Conservation (phyloP, 2,888 invertebrate species). For the Nephrocerus scutellatus region DNA sequence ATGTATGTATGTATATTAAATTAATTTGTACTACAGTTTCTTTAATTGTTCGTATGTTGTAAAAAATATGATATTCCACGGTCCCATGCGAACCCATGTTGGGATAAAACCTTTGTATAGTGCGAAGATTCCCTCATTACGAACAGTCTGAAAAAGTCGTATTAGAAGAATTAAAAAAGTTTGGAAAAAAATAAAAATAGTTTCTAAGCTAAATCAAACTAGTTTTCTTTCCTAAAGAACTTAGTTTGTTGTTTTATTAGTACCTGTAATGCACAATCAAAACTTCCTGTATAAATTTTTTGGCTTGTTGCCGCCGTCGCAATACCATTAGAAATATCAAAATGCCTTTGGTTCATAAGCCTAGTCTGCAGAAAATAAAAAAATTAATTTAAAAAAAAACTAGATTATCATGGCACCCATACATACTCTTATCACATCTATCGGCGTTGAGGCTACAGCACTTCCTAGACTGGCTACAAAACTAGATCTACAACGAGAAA, state of each 20-base stretch:
- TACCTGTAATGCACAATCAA: slow-evolving; percentile 75
- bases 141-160: slow-evolving; percentile 62
- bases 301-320: slow-evolving; percentile 40
- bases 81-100: slow-evolving; percentile 92
- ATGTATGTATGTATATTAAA: too few species aligned
- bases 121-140: slow-evolving; percentile 77
- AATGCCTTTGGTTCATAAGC: slow-evolving; percentile 83
- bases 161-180: background rate
- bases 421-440: slow-evolving; percentile 84
- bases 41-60: slow-evolving; percentile 89
- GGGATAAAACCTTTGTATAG: slow-evolving; percentile 94
- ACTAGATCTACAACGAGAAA: slow-evolving; percentile 62
- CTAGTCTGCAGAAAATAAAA: slow-evolving; percentile 63
- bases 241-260: too few species aligned
- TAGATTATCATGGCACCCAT: too few species aligned
- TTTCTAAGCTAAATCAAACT: too few species aligned
- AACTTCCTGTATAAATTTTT: slow-evolving; percentile 70
- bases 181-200: slow-evolving; percentile 2
- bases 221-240: too few species aligned
- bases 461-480: slow-evolving; percentile 87
- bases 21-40: too few species aligned
- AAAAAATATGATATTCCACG: slow-evolving; percentile 96
- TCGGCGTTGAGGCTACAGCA: slow-evolving; percentile 87
- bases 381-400: slow-evolving; percentile 18
- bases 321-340: slow-evolving; percentile 46